Conservation (phyloP, 2,113 vertebrate species). For the Gopherus flavomarginatus region DNA sequence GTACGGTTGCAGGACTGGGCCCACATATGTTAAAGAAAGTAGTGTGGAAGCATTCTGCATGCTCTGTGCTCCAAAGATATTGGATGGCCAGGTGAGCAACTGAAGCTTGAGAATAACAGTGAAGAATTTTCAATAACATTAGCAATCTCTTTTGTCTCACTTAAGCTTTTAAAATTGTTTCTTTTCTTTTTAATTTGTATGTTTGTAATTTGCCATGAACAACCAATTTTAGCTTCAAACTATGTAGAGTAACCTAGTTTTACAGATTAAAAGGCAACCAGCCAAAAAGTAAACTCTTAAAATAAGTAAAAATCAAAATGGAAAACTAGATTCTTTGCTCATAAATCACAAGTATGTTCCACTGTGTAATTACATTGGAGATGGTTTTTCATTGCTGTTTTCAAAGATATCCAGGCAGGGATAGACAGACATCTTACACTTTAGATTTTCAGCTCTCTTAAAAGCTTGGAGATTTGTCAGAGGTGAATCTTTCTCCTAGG, state of each 20-base stretch:
- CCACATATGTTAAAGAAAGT: neutral
- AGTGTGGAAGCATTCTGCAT: neutral
- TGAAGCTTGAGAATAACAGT: neutral
- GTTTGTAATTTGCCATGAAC: neutral
- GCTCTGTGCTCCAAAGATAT: neutral
- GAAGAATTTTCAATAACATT: neutral
- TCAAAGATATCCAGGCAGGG: neutral
- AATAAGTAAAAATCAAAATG: neutral
- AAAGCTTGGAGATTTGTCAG: constrained; percentile 2
- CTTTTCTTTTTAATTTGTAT: neutral
- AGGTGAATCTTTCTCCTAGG: neutral
- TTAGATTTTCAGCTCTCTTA: neutral
- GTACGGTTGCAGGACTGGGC: neutral
- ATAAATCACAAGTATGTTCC: constrained; percentile 21
- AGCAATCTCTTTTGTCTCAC: neutral
- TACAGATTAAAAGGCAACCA: neutral
- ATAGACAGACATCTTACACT: constrained; percentile 10
- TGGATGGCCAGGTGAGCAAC: neutral
- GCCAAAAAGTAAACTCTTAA: neutral
- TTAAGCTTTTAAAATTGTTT: neutral
- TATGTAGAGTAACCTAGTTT: neutral
- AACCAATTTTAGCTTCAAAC: neutral
- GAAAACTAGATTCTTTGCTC: neutral
- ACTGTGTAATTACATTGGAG: constrained; percentile 15
- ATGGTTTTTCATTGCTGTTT: constrained; percentile 20